Percentiles rank a stretch among this genome's conserved stretches.
Conservation (phyloP, 1,140 invertebrate species). For the Ceratina japonica region DNA sequence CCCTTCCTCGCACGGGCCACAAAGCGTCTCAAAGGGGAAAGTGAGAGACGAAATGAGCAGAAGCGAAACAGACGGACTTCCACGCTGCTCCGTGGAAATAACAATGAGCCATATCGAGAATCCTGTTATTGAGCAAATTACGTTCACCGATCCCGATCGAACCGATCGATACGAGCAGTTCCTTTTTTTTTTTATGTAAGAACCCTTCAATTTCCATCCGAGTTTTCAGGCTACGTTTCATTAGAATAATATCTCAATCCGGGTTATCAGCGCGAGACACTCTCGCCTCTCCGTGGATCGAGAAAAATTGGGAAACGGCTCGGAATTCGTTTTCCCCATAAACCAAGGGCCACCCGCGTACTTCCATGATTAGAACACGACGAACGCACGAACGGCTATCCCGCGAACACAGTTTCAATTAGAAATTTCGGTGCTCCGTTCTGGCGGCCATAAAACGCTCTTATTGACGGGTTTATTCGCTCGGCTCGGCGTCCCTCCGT, state of each 20-base stretch:
- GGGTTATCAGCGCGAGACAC: no score
- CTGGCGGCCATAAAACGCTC: slow-evolving; percentile 27
- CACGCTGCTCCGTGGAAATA: slow-evolving; percentile 52
- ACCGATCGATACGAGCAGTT: background rate
- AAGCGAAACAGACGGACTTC: slow-evolving; percentile 53
- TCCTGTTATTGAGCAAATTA: slow-evolving; percentile 43
- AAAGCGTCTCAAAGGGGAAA: slow-evolving; percentile 36
- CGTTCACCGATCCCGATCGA: slow-evolving; percentile 32
- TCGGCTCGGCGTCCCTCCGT: slow-evolving; percentile 29
- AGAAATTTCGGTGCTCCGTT: background rate
- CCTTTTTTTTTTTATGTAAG: background rate
- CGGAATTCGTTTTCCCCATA: no score
- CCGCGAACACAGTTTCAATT: background rate
- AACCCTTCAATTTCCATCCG: background rate
- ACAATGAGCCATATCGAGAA: slow-evolving; percentile 48
- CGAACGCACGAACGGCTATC: no score
- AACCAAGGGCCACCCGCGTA: no score
- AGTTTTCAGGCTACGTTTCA: background rate
- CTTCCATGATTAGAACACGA: no score
- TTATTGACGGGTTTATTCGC: slow-evolving; percentile 47
- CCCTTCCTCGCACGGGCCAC: slow-evolving; percentile 55
- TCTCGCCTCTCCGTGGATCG: background rate
- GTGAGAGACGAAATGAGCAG: slow-evolving; percentile 62
- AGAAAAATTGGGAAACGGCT: background rate
- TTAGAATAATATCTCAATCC: background rate